Evolutionary conservation across 2,797 vertebrate species (phyloP).

Genomic region (Sternarchorhynchus goeldii): DNA sequence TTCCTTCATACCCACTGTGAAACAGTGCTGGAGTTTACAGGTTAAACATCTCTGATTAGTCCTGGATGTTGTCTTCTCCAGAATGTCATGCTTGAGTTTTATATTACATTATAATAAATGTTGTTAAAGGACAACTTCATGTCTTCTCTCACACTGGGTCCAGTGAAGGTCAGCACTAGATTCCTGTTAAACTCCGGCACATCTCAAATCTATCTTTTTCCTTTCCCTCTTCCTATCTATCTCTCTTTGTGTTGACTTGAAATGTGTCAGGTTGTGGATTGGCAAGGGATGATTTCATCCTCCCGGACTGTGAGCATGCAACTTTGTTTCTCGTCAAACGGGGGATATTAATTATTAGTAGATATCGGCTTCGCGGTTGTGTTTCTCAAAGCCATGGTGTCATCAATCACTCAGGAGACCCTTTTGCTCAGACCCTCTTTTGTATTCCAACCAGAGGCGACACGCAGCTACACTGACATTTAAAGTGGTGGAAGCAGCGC

Average conservation of each 20-base stretch:
- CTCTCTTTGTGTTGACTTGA: background rate
- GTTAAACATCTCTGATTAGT: conserved; percentile 29
- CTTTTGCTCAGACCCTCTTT: conserved; percentile 37
- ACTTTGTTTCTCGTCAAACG: background rate
- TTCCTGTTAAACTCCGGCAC: too few species aligned
- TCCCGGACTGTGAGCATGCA: background rate
- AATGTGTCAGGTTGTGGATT: background rate
- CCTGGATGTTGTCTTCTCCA: background rate
- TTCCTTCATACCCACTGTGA: background rate
- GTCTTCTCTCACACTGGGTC: background rate
- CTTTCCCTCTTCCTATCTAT: background rate
- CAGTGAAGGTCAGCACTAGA: too few species aligned
- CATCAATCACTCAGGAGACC: conserved; percentile 43
- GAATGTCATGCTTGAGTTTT: background rate
- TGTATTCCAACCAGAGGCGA: conserved; percentile 47
- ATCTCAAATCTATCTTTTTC: background rate
- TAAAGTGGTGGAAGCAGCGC: conserved; percentile 61
- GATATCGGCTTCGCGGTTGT: conserved; percentile 39
- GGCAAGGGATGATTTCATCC: background rate
- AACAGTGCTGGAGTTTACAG: conserved; percentile 19
- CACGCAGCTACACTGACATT: conserved; percentile 64
- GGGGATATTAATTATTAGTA: conserved; percentile 18
- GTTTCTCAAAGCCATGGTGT: conserved; percentile 41
- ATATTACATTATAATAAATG: background rate
- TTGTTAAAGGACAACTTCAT: background rate